Conservation (phyloP, 2,888 invertebrate species). For the Lasioglossum villosulum region DNA sequence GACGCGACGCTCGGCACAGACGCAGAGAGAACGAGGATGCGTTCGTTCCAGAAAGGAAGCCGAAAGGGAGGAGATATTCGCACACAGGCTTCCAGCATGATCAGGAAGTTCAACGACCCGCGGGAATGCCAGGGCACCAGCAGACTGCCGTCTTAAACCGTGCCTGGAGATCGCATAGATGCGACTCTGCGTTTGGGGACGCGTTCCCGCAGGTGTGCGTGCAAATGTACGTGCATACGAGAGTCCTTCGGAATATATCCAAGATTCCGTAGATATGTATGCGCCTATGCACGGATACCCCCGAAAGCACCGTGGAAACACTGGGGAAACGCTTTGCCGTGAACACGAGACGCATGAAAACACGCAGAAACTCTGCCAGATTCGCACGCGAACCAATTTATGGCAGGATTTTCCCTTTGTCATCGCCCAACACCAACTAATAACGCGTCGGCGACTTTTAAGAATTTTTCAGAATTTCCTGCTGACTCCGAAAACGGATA, state of each 20-base stretch:
- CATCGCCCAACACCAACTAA: no score
- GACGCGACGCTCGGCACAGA: slow-evolving; percentile 17
- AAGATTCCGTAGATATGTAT: slow-evolving; percentile 42
- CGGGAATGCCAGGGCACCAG: slow-evolving; percentile 71
- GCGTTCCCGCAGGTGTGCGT: slow-evolving; percentile 38
- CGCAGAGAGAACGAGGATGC: slow-evolving; percentile 34
- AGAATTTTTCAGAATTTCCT: not conserved
- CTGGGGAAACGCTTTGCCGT: not conserved
- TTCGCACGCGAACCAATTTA: not conserved
- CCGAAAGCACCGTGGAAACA: slow-evolving; percentile 23
- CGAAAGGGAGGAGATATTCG: slow-evolving; percentile 64
- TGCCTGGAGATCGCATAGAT: slow-evolving; percentile 67
- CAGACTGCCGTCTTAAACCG: slow-evolving; percentile 71
- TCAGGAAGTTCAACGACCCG: slow-evolving; percentile 72
- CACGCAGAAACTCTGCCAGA: not conserved
- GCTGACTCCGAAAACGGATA: not conserved
- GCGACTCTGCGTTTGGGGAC: slow-evolving; percentile 44
- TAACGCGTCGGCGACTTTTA: not conserved
- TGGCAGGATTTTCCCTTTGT: not conserved
- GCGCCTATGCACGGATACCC: slow-evolving; percentile 35
- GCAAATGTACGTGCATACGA: not conserved
- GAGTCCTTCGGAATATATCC: slow-evolving; percentile 17
- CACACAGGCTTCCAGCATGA: slow-evolving; percentile 62
- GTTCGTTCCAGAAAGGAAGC: slow-evolving; percentile 62
- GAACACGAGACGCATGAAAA: not conserved